Evolutionary conservation across 1,140 invertebrate genomes (phyloP).

Genomic region (Brachionus koreanus): DNA sequence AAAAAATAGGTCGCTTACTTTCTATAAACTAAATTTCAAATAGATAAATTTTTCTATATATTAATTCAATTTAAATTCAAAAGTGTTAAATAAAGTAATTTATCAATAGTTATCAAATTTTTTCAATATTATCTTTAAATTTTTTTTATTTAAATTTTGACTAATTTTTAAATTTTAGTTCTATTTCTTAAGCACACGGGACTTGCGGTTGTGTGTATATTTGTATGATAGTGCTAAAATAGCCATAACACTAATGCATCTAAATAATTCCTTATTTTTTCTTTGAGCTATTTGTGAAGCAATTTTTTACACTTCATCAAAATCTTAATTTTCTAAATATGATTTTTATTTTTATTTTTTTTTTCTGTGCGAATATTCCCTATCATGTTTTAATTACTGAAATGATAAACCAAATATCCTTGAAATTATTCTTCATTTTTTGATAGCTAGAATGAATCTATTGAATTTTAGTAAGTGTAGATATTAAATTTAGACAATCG

Average conservation of each 20-base stretch:
- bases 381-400: neutral
- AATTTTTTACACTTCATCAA: neutral
- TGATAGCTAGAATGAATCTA: neutral
- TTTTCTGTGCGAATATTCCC: neutral
- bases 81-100: no score
- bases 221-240: no score
- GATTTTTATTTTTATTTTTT: neutral
- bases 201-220: no score
- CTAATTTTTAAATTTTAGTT: no score
- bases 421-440: neutral
- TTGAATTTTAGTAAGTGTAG: neutral
- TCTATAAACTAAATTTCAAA: neutral
- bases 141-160: no score
- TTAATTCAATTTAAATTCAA: no score
- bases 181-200: no score
- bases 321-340: neutral
- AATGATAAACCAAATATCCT: neutral
- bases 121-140: no score
- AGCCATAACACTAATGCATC: no score
- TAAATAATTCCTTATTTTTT: neutral
- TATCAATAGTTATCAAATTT: no score
- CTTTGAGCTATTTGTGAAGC: neutral
- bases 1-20: neutral
- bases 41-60: no score
- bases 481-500: neutral